Percentiles rank a stretch among this genome's conserved stretches.
These are phyloP conservation scores for Ornithorhynchus anatinus DNA, from an alignment of 2,113 vertebrate species.

Conservation along the genomic window DNA sequence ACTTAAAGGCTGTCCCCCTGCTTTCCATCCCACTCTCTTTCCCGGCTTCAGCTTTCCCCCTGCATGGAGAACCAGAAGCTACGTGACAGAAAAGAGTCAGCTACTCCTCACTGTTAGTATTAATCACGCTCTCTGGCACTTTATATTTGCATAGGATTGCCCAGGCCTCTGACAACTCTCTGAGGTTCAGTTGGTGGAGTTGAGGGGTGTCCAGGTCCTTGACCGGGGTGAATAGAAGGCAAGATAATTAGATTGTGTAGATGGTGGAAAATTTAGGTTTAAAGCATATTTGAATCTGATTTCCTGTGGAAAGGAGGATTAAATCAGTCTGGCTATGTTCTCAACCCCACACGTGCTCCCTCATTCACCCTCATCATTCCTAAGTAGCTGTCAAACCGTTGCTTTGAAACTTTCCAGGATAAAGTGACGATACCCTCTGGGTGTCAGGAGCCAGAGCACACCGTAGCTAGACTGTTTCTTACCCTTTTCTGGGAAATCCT, in stretches of 20 bases:
- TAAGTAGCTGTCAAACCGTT: neutral
- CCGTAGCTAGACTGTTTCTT: rapidly evolving
- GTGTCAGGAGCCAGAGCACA: neutral
- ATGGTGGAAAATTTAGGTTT: neutral
- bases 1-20: neutral
- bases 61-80: neutral
- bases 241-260: slow-evolving; percentile 1
- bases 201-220: neutral
- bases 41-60: neutral
- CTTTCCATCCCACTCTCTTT: neutral
- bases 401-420: neutral
- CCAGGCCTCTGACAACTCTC: neutral
- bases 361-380: neutral
- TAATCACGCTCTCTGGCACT: neutral
- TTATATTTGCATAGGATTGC: neutral
- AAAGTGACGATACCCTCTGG: neutral
- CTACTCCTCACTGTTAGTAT: neutral
- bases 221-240: neutral
- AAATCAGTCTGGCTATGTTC: neutral
- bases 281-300: neutral
- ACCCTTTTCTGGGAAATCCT: neutral
- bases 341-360: neutral
- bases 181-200: neutral
- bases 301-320: neutral
- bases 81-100: neutral